Evolutionary conservation across 2,113 vertebrate genomes (phyloP), one percentile per base, ranked within the genome.

Genomic region (Cyanoliseus patagonus): DNA sequence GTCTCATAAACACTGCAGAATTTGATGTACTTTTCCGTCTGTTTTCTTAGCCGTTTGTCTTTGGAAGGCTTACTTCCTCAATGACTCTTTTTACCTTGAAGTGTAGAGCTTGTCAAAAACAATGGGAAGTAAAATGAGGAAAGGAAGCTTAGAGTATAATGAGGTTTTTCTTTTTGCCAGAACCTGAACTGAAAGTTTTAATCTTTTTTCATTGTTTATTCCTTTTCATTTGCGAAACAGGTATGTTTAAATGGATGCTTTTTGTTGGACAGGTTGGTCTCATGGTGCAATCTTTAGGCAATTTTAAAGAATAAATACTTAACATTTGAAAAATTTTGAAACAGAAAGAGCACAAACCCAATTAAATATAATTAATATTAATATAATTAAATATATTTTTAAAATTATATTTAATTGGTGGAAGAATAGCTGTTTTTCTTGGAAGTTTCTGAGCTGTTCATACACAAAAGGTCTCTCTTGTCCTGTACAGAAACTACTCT

Each of bases 51-150:
- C 25, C 13, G 9, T 81, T 88, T 88, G 12, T 82, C 25, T 73
- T 33, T 25, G 33, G 33, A 85, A 67, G 59, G 37, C 77, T 19
- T 49, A 88, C 72, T 96, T 93, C 46, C 87, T 88, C 57, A 73
- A 73, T 15, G 18, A 25, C 15, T 85, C 1, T 87, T 49, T 69
- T 75, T 90, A 92, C 87, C 90, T 94, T 93, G 33, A 91, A 44
- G 33, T 59, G 53, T 4, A 62, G 31, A 77, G 17, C 25, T 46
- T 63, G 31, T 53, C 23, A 85, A 90, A 95, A 88, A 20, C 44
- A 91, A 74, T 82, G 22, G 49, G 42, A 88, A 88, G 59, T 63
- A 88, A 95, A 92, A 83, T 82, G 51, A 80, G 25, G 63, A 93
- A 90, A 87, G 75, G 82, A 86, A 86, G 23, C 93, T 92, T 84